Conservation (phyloP, 2,113 vertebrate genomes). For the Promerops cafer region DNA sequence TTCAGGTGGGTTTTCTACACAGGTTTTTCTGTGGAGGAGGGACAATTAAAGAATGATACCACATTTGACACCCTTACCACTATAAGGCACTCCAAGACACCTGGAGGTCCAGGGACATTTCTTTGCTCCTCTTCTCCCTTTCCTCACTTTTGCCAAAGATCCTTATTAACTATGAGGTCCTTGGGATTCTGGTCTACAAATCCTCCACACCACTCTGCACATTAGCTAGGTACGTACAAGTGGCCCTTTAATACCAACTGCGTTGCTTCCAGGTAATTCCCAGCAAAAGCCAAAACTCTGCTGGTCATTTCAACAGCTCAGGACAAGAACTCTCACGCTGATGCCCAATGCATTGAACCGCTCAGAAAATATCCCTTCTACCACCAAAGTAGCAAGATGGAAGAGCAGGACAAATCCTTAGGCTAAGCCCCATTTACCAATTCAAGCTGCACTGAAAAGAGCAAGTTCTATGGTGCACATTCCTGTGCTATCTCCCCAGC, state of each 20-base stretch:
- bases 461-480: background rate
- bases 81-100: background rate
- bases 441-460: background rate
- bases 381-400: background rate
- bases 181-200: background rate
- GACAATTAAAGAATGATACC: background rate
- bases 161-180: background rate
- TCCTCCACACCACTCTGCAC: background rate
- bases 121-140: background rate
- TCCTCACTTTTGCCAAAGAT: background rate
- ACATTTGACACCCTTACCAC: background rate
- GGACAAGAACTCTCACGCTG: background rate
- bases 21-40: background rate
- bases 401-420: background rate
- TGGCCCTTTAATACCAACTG: background rate
- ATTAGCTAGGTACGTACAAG: fast-evolving
- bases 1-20: background rate
- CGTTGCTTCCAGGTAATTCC: background rate
- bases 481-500: background rate
- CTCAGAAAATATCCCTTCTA: background rate
- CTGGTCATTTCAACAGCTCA: background rate
- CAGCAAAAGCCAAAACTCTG: background rate
- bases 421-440: background rate
- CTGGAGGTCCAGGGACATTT: background rate
- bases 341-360: fast-evolving